A percentile compares a stretch with the other conserved stretches of the same genome.
phyloP scores from a whole-genome alignment of 2,888 invertebrate species.

The Phytoseiulus persimilis region DNA sequence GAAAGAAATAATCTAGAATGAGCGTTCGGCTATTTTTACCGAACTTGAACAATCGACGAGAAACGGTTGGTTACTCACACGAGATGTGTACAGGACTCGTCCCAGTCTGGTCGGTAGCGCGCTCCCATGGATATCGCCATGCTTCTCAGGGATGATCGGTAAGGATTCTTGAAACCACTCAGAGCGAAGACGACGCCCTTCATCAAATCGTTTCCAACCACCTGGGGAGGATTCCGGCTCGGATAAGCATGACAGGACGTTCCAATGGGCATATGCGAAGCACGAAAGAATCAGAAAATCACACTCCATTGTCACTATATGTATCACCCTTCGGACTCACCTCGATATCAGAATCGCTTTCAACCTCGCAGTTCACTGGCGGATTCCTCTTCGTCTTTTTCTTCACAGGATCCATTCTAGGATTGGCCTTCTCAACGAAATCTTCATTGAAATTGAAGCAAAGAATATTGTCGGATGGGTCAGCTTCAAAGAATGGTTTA shows the following conservation, averaged over 20 bases:
- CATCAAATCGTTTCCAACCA: slow-evolving; percentile 54
- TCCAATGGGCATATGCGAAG: too few species aligned
- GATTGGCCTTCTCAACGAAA: neutral
- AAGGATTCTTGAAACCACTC: slow-evolving; percentile 78
- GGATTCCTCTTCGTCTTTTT: neutral
- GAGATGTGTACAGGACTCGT: slow-evolving; percentile 67
- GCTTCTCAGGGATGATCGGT: slow-evolving; percentile 60
- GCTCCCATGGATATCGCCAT: slow-evolving; percentile 70
- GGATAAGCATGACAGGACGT: too few species aligned
- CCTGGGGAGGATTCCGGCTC: neutral
- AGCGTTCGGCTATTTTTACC: neutral
- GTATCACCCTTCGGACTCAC: neutral
- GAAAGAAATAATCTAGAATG: slow-evolving; percentile 46
- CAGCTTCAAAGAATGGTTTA: too few species aligned
- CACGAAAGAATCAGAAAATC: too few species aligned
- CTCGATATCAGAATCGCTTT: slow-evolving; percentile 29
- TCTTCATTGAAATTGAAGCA: neutral
- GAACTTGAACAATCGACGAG: too few species aligned
- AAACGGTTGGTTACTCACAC: slow-evolving; percentile 58
- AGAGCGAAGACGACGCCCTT: slow-evolving; percentile 66
- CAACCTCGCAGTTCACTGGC: slow-evolving; percentile 24
- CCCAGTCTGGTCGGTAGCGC: slow-evolving; percentile 67
- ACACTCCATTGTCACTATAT: neutral
- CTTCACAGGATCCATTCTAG: neutral
- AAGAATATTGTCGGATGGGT: neutral